phyloP scores from a whole-genome alignment of 2,113 vertebrate genomes.

The Epinephelus cyanopodus region DNA sequence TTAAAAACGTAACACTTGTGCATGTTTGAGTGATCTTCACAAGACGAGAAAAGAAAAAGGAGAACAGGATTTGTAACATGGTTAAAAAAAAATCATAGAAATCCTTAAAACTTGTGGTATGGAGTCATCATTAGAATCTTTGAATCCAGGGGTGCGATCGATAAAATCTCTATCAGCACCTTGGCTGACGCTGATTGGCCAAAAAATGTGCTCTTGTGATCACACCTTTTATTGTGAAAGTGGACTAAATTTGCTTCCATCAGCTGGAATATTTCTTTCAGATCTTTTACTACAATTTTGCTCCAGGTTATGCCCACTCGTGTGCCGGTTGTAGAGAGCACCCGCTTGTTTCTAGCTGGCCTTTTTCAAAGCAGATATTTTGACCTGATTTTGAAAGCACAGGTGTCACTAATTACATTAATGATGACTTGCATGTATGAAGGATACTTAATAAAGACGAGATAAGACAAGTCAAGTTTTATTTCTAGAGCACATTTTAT shows the following conservation, averaged over 20 bases:
- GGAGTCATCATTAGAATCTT: no score
- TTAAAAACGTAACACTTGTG: no score
- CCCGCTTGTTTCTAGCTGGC: not conserved
- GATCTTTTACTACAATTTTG: not conserved
- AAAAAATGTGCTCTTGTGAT: not conserved
- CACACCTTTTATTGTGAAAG: not conserved
- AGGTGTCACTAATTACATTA: not conserved
- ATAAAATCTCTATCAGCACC: not conserved
- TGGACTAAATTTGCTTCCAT: not conserved
- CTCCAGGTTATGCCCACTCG: not conserved
- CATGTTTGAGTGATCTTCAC: not conserved
- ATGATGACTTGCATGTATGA: not conserved
- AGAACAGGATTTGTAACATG: not conserved
- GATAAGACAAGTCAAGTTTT: no score
- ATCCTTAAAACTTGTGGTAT: not conserved
- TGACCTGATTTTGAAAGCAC: not conserved
- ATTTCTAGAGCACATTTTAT: no score
- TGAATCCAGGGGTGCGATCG: no score
- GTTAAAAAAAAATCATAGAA: not conserved
- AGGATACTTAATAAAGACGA: no score
- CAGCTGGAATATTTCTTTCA: not conserved
- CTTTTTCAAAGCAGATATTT: not conserved
- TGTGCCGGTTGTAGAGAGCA: not conserved
- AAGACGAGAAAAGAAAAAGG: no score
- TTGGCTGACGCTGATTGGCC: not conserved